Percentiles rank a stretch among this genome's conserved stretches.
These are phyloP conservation scores for Myotis brandtii DNA, from an alignment of 2,113 vertebrate genomes.

Conservation along the genomic window DNA sequence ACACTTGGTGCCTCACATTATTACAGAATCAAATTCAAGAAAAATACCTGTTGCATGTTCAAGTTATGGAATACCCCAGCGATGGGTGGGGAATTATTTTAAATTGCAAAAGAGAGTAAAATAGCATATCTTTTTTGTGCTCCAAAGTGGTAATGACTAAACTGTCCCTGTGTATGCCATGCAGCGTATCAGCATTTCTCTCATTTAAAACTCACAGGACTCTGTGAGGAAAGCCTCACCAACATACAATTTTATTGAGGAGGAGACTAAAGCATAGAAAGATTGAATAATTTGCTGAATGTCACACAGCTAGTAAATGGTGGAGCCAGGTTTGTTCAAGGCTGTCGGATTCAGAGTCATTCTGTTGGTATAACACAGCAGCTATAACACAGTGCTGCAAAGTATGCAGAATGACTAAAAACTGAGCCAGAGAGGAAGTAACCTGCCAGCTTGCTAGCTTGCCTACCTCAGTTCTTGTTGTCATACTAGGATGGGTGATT, in stretches of 20 bases:
- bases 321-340: not conserved
- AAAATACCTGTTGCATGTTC: conserved; percentile 2
- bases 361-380: not conserved
- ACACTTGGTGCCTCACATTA: not conserved
- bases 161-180: not conserved
- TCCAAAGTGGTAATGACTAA: not conserved
- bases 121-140: not conserved
- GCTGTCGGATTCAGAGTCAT: not conserved
- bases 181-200: not conserved
- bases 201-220: not conserved
- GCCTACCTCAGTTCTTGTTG: not conserved
- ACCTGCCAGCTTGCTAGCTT: not conserved
- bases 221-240: not conserved
- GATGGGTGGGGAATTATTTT: not conserved
- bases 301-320: not conserved
- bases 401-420: not conserved
- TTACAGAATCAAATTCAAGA: not conserved
- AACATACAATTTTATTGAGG: not conserved
- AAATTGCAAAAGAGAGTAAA: not conserved
- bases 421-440: not conserved
- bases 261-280: not conserved
- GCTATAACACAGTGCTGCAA: accelerated
- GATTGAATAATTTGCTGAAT: not conserved
- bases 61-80: not conserved
- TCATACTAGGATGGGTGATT: not conserved